Base-by-base conservation (phyloP, 1,140 invertebrate species). In the Trigoniulus corallinus region DNA sequence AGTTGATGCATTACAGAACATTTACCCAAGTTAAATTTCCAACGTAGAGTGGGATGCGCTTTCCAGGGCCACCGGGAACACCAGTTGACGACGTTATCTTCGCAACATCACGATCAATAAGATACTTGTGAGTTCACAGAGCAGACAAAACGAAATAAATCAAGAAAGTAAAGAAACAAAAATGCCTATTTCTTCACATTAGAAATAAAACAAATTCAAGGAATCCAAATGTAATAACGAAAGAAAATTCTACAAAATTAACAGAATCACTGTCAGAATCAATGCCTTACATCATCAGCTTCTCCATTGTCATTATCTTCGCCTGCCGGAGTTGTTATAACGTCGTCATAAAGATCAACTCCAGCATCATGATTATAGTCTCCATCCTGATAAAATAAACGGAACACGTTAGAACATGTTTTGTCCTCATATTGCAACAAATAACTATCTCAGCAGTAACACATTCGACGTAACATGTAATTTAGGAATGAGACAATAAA, bases 311-410 rank as follows among this genome's bases (percentile, higher is more conserved):
- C 41, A 21, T 54, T 39, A 44, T 50, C 48, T 7, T 41, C 48
- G 3, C 20, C 21, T 25, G 78, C 71, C 29, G 83, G 78, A 4
- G 85, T 79, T 37, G 88, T 81, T 58, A 93, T 85, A 34, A 95
- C 89, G 74, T 95, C 89, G 69, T 95, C 88, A 66, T 95, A 96
- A n/a, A 96, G 74, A 74, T 96, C 89, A 44, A 63, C 60, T 53
- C 59, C 53, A 34, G 50, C 44, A 48, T 63, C 62, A 47, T 60
- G 56, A 49, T 62, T 57, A 50, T 57, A 63, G 24, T 62, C 69
- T 48, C 59, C 59, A 52, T 68, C 67, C 62, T 68, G 55, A 12
- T 59, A 59, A 45, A 41, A 59, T 20, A 42, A 37, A n/a, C n/a
- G n/a, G n/a, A n/a, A n/a, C n/a, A n/a, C n/a, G 46, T n/a, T n/a